These are phyloP conservation scores for Sander vitreus DNA, from an alignment of 2,113 vertebrate genomes.

Conservation along the genomic window DNA sequence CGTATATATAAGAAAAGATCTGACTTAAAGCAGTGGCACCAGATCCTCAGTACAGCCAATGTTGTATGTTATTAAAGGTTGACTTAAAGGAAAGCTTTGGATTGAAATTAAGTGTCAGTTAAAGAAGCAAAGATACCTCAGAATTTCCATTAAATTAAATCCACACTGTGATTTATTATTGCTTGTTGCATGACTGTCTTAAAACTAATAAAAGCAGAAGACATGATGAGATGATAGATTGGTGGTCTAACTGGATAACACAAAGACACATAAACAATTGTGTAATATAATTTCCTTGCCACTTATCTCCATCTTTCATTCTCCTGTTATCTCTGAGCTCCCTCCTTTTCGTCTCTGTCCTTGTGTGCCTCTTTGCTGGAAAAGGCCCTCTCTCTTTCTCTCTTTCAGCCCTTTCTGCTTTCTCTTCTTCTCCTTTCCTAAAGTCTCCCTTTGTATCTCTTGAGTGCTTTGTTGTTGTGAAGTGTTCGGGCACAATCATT, in stretches of 20 bases:
- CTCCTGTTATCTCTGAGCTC: conserved; percentile 32
- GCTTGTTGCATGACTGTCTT: conserved; percentile 35
- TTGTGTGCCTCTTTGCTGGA: background rate
- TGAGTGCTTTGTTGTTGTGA: conserved; percentile 9
- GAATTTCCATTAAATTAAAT: conserved; percentile 45
- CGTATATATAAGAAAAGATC: too few relatives aligned
- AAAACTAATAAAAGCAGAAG: conserved; percentile 43
- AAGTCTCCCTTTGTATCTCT: background rate
- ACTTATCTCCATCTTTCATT: conserved; percentile 59
- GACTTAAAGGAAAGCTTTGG: background rate
- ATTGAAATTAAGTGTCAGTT: conserved; percentile 25
- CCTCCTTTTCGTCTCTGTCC: conserved; percentile 6
- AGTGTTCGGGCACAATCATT: conserved; percentile 14
- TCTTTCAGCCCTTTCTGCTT: background rate
- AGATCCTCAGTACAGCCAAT: background rate
- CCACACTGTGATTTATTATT: conserved; percentile 34
- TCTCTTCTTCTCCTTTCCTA: background rate
- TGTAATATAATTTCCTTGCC: conserved; percentile 55
- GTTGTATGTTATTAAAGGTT: background rate
- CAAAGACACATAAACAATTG: conserved; percentile 47
- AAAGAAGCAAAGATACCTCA: conserved; percentile 30
- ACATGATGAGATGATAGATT: conserved; percentile 53
- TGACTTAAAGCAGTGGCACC: background rate
- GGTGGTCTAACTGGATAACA: conserved; percentile 18
- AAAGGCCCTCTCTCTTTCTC: background rate